A percentile compares a stretch with the other conserved stretches of the same genome.
Evolutionary conservation across 1,140 invertebrate genomes (phyloP).

Genomic region (Ceratoteleas bidentatus): DNA sequence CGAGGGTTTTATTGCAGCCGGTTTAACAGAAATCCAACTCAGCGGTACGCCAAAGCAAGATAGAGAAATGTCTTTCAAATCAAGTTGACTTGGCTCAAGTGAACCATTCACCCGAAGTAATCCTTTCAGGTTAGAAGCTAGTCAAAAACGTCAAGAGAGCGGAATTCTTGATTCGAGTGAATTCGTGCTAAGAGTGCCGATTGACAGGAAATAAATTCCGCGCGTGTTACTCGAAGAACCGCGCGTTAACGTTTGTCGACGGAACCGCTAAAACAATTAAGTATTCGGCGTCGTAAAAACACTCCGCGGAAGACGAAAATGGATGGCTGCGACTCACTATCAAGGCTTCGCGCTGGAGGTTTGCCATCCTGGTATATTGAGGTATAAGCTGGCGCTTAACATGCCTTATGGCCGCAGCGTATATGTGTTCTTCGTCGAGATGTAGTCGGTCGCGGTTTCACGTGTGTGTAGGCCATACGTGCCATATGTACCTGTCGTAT

Average conservation of each 20-base stretch:
- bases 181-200: too few species aligned
- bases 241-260: not conserved
- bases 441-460: slow-evolving; percentile 12
- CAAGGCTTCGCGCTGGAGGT: slow-evolving; percentile 42
- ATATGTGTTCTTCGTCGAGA: slow-evolving; percentile 38
- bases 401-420: slow-evolving; percentile 52
- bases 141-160: too few species aligned
- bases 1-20: too few species aligned
- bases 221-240: not conserved
- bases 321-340: slow-evolving; percentile 31
- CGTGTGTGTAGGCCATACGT: slow-evolving; percentile 21
- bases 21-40: too few species aligned
- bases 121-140: too few species aligned
- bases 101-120: too few species aligned
- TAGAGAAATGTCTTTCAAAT: too few species aligned
- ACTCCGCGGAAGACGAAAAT: slow-evolving; percentile 33
- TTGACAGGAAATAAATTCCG: not conserved
- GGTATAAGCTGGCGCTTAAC: slow-evolving; percentile 67
- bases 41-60: too few species aligned
- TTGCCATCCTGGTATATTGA: slow-evolving; percentile 61
- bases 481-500: slow-evolving; percentile 72
- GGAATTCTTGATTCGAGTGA: too few species aligned
- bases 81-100: too few species aligned
- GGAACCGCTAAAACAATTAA: slow-evolving; percentile 14
- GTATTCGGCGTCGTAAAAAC: slow-evolving; percentile 36